A percentile compares a stretch with the other conserved stretches of the same genome.
phyloP scores from a whole-genome alignment of 2,888 invertebrate species.

The Melipona beecheii region DNA sequence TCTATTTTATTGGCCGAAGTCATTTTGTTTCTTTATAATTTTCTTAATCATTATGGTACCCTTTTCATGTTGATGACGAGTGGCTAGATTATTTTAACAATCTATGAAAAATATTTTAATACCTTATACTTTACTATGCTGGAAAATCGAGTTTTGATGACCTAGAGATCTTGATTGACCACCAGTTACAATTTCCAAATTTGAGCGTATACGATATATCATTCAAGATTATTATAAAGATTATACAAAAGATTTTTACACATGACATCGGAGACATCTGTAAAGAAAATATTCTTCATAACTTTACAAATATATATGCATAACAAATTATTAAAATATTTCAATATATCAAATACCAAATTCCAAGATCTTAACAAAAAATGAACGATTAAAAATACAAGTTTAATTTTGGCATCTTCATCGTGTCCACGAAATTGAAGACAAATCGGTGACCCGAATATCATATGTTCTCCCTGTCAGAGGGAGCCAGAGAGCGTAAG shows the following conservation, averaged over 20 bases:
- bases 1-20: neutral
- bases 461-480: slow-evolving; percentile 38
- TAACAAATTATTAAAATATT: too few species aligned
- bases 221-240: neutral
- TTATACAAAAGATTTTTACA: neutral
- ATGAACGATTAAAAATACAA: neutral
- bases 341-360: too few species aligned
- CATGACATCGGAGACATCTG: too few species aligned
- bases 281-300: neutral
- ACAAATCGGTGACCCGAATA: slow-evolving; percentile 47
- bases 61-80: neutral
- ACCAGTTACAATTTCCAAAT: slow-evolving; percentile 8
- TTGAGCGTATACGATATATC: neutral
- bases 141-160: neutral
- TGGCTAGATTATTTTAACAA: neutral
- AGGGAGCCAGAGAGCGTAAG: slow-evolving; percentile 51
- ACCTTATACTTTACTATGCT: neutral
- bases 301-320: neutral
- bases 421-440: neutral
- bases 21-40: neutral
- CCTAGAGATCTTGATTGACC: slow-evolving; percentile 6
- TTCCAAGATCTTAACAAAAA: neutral
- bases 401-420: neutral
- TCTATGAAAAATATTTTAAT: neutral
- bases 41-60: neutral